A percentile compares a stretch with the other conserved stretches of the same genome.
These are phyloP conservation scores for Sebastolobus altivelis DNA, from an alignment of 2,797 vertebrate genomes.

Conservation along the genomic window DNA sequence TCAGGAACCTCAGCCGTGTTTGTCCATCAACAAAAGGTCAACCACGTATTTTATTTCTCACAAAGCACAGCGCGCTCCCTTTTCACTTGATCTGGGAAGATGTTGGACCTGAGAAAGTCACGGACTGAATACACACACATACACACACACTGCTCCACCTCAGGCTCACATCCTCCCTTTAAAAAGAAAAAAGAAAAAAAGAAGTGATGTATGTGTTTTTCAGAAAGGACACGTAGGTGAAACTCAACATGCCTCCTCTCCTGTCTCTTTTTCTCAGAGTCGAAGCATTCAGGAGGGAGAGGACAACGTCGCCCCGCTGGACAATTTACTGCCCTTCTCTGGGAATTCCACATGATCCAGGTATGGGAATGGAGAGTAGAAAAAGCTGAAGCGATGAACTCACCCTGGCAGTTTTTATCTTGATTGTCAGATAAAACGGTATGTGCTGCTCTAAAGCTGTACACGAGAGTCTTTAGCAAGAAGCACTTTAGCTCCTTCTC, in stretches of 20 bases:
- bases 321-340: constrained; percentile 90
- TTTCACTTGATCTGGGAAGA: constrained; percentile 33
- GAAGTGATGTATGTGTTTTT: constrained; percentile 78
- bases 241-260: constrained; percentile 76
- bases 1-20: constrained; percentile 60
- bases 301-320: constrained; percentile 74
- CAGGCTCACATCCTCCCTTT: constrained; percentile 49
- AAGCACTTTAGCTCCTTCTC: constrained; percentile 88
- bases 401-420: constrained; percentile 90
- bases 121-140: constrained; percentile 18
- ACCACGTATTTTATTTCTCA: constrained; percentile 59
- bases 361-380: constrained; percentile 86
- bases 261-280: constrained; percentile 65
- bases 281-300: constrained; percentile 79
- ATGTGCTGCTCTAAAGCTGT: constrained; percentile 88
- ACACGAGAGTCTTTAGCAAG: constrained; percentile 86
- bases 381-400: constrained; percentile 81
- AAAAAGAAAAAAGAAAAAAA: constrained; percentile 27
- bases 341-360: constrained; percentile 90
- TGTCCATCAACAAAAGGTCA: constrained; percentile 71
- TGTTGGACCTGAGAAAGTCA: constrained; percentile 32
- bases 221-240: constrained; percentile 72
- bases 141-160: constrained; percentile 35
- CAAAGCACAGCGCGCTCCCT: constrained; percentile 36
- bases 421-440: constrained; percentile 91